Evolutionary conservation across 2,888 invertebrate genomes (phyloP).

Genomic region (Idaea aversata): DNA sequence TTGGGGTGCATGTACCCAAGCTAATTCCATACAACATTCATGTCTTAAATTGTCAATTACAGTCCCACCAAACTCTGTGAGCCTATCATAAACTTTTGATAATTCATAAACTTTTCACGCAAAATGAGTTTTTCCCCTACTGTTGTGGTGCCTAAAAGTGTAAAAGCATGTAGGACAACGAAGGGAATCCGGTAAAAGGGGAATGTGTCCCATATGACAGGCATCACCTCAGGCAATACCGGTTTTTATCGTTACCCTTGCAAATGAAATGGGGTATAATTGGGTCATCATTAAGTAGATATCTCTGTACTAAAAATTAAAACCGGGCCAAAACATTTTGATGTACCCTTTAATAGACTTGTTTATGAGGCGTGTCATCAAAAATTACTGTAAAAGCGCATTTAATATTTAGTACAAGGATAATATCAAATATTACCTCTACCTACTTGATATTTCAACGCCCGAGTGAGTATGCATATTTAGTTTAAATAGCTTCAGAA

Average conservation of each 20-base stretch:
- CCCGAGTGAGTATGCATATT: not conserved
- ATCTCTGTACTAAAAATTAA: not conserved
- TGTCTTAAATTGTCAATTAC: constrained; percentile 8
- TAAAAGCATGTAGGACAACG: constrained; percentile 67
- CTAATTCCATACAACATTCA: not conserved
- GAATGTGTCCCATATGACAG: constrained; percentile 58
- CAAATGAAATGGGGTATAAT: constrained; percentile 47
- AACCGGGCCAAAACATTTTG: constrained; percentile 7
- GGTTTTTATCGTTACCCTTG: constrained; percentile 50
- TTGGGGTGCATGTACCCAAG: not conserved
- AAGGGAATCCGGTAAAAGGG: constrained; percentile 47
- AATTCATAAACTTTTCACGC: constrained; percentile 49
- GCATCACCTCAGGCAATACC: constrained; percentile 54
- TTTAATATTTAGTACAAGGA: constrained; percentile 16
- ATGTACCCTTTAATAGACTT: constrained; percentile 13
- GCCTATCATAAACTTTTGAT: constrained; percentile 37
- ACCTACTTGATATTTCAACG: not conserved
- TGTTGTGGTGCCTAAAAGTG: constrained; percentile 59
- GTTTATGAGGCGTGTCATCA: constrained; percentile 13
- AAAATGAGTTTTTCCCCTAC: constrained; percentile 39
- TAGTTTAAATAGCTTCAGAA: constrained; percentile 12
- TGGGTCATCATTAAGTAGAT: constrained; percentile 42
- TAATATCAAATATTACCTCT: not conserved
- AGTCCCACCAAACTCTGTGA: constrained; percentile 11
- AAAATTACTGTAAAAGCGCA: constrained; percentile 16